These are phyloP conservation scores for Calycopis cecrops DNA, from an alignment of 1,140 invertebrate species.

Conservation along the genomic window DNA sequence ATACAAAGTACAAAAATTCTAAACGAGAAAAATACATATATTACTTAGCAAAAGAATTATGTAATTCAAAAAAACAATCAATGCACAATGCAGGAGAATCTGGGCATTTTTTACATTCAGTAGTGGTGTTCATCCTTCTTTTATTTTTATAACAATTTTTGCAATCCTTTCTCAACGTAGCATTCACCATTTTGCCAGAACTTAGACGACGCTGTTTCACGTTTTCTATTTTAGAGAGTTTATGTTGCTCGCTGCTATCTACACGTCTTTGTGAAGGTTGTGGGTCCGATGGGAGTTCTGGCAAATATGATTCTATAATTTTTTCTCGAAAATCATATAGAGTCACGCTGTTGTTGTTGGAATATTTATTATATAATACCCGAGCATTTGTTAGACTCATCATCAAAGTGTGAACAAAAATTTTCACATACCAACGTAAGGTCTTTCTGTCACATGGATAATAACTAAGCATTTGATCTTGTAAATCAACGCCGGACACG, in stretches of 20 bases:
- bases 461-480: no score
- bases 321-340: conserved; percentile 17
- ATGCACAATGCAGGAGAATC: conserved; percentile 13
- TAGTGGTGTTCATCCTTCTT: conserved; percentile 18
- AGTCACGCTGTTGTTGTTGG: neutral
- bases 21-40: no score
- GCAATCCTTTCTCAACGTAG: conserved; percentile 15
- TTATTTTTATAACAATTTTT: conserved; percentile 26
- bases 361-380: conserved; percentile 13
- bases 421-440: no score
- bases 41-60: conserved; percentile 1
- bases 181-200: conserved; percentile 13
- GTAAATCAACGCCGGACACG: no score
- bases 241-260: conserved; percentile 5
- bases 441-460: no score
- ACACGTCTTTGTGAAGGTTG: neutral
- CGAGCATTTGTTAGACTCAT: no score
- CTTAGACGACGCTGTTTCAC: neutral
- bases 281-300: neutral
- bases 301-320: conserved; percentile 15
- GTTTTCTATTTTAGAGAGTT: conserved; percentile 20
- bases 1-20: no score
- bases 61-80: conserved; percentile 18
- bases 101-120: conserved; percentile 16
- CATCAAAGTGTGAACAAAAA: no score